These are phyloP conservation scores for Nipponacmea schrenckii DNA, from an alignment of 2,888 invertebrate genomes.

Conservation along the genomic window DNA sequence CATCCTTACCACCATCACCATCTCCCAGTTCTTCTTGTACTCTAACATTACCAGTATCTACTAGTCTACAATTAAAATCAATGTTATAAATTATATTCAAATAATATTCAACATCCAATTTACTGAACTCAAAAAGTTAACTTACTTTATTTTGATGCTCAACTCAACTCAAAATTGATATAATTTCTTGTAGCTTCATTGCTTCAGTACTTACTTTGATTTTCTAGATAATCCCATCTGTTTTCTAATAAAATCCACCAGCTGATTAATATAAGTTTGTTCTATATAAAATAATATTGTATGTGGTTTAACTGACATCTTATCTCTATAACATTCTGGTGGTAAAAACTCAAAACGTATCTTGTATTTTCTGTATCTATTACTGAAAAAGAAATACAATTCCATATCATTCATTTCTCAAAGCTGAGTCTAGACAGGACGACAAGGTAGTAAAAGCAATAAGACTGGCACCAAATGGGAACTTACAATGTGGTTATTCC, in stretches of 20 bases:
- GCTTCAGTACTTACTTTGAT: constrained; percentile 23
- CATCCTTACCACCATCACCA: constrained; percentile 66
- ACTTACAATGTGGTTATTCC: not conserved
- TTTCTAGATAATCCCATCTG: constrained; percentile 38
- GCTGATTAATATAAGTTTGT: constrained; percentile 63
- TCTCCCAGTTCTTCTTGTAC: constrained; percentile 65
- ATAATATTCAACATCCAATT: too few species aligned
- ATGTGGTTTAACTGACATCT: constrained; percentile 14
- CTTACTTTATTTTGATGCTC: too few species aligned
- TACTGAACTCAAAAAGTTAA: too few species aligned
- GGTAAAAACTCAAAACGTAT: constrained; percentile 14
- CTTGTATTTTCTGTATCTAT: constrained; percentile 7
- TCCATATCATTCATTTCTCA: too few species aligned
- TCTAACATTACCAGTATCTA: constrained; percentile 8
- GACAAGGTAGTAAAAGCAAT: too few species aligned
- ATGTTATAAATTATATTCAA: too few species aligned
- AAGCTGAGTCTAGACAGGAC: too few species aligned
- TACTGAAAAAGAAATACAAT: not conserved
- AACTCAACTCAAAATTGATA: too few species aligned
- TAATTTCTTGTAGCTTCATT: too few species aligned
- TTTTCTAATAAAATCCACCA: constrained; percentile 46
- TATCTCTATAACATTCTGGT: constrained; percentile 15
- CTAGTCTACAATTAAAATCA: constrained; percentile 9
- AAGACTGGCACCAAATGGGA: too few species aligned
- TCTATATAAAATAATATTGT: constrained; percentile 79